These are phyloP conservation scores for Cynopterus brachyotis DNA, from an alignment of 2,113 vertebrate species.

Conservation along the genomic window DNA sequence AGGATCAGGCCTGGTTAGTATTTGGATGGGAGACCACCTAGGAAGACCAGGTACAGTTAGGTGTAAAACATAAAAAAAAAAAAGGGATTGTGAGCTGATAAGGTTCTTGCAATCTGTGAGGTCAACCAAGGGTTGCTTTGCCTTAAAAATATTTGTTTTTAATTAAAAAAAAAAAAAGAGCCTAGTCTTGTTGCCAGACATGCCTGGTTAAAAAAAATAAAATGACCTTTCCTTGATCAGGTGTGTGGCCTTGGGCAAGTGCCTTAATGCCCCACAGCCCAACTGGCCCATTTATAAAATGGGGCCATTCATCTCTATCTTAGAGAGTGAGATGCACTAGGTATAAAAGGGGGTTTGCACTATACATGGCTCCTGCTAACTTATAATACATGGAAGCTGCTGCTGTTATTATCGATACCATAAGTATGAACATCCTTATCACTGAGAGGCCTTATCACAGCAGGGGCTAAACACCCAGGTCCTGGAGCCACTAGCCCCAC, in stretches of 20 bases:
- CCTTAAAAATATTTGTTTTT: too few relatives aligned
- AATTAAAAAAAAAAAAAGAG: neutral
- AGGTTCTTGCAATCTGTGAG: too few relatives aligned
- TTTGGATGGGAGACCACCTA: too few relatives aligned
- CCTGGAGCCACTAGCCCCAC: too few relatives aligned
- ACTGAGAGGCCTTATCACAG: neutral
- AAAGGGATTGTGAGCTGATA: too few relatives aligned
- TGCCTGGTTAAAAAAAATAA: neutral
- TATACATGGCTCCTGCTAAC: neutral
- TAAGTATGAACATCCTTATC: too few relatives aligned
- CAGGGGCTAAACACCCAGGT: neutral
- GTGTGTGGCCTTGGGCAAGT: neutral
- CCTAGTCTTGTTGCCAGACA: neutral
- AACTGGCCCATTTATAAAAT: neutral
- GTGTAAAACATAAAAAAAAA: too few relatives aligned
- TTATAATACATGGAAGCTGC: neutral
- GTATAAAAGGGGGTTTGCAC: neutral
- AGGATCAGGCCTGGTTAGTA: too few relatives aligned
- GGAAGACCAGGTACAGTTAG: too few relatives aligned
- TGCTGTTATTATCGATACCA: neutral
- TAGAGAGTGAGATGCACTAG: neutral
- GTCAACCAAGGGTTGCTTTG: too few relatives aligned
- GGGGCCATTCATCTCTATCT: neutral
- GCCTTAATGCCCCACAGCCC: neutral
- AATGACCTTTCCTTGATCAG: neutral